These are phyloP conservation scores for Tyrophagus putrescentiae DNA, from an alignment of 1,140 invertebrate genomes.

Conservation along the genomic window DNA sequence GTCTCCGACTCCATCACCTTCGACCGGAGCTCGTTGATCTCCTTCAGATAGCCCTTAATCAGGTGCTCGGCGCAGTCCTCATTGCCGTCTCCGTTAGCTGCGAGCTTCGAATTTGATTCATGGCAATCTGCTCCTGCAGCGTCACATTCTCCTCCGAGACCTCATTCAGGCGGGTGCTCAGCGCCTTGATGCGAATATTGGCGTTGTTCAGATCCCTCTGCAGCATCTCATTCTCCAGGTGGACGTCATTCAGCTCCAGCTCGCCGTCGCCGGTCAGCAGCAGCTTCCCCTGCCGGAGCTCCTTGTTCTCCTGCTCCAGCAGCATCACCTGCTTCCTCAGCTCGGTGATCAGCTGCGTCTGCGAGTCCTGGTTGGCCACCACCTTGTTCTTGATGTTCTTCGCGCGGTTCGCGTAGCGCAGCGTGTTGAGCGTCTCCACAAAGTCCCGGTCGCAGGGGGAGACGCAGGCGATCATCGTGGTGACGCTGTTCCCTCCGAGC, in stretches of 20 bases:
- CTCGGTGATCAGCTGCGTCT: slow-evolving; percentile 72
- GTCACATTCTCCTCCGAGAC: not conserved
- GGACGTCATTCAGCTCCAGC: slow-evolving; percentile 77
- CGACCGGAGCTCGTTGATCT: slow-evolving; percentile 72
- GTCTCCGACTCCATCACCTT: slow-evolving; percentile 74
- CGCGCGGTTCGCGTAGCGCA: slow-evolving; percentile 94
- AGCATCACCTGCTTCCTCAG: slow-evolving; percentile 72
- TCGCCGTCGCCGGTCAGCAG: slow-evolving; percentile 67
- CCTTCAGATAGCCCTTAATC: slow-evolving; percentile 65
- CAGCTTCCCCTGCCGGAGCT: slow-evolving; percentile 63
- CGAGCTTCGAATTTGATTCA: not conserved
- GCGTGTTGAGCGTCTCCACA: slow-evolving; percentile 93
- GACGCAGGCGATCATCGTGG: slow-evolving; percentile 96
- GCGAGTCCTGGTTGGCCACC: slow-evolving; percentile 84
- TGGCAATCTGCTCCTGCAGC: not conserved
- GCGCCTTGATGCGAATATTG: slow-evolving; percentile 67
- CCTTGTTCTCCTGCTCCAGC: slow-evolving; percentile 73
- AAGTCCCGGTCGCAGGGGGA: slow-evolving; percentile 95
- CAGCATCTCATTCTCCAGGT: slow-evolving; percentile 86
- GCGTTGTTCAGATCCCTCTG: slow-evolving; percentile 70
- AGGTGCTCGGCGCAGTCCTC: slow-evolving; percentile 49
- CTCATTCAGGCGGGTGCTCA: not conserved
- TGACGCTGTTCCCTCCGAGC: slow-evolving; percentile 78
- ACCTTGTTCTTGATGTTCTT: slow-evolving; percentile 96
- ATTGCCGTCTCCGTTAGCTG: slow-evolving; percentile 30